Base-by-base conservation (phyloP, 2,888 invertebrate genomes). In the Coelinius sp. region DNA sequence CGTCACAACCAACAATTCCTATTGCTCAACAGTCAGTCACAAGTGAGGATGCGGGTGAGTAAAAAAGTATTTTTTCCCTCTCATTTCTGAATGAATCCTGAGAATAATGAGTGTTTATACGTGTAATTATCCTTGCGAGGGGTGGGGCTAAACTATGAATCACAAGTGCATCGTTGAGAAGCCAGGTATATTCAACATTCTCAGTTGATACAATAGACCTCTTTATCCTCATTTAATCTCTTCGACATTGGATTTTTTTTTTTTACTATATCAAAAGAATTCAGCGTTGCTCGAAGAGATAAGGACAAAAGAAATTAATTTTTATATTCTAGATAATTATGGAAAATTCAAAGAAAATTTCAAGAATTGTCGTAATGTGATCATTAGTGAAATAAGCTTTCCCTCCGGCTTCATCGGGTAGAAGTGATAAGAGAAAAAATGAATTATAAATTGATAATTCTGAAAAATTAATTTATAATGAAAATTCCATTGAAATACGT, bases 21-120 rank as follows among this genome's bases (percentile, higher is more conserved):
- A 73, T 81, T 52, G 76, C 81, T 76, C 84, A 84, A 78, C 84
- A 83, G 73, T 79, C 84, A 62, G 75, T 81, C 35, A 77, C 77
- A 35, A 69, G 66, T 59, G 88, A 88, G 74, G 89, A 89, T 74
- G 73, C 80, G 72, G 89, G 88, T 88, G 77, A 88, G 88, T 88
- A 38, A 0, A 35, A 38, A 25, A 24, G 12, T 22, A 31, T 38
- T 49, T 20, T 10, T 53, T 35, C 22, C 17, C 20, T 10, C n/a
- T 7, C 3, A 24, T 41, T 24, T 17, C 3, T 12, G 38, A 25
- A 44, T 17, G n/a, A 68, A 49, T 52, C 4, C 53, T 35, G 53
- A 35, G 35, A 14, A 25, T n/a, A n/a, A n/a, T 65, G n/a, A 65
- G 49, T 49, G 46, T 49, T 49, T 49, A 20, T 49, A 49, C 46